Base-by-base conservation (phyloP, 2,113 vertebrate species). In the Cygnus atratus region DNA sequence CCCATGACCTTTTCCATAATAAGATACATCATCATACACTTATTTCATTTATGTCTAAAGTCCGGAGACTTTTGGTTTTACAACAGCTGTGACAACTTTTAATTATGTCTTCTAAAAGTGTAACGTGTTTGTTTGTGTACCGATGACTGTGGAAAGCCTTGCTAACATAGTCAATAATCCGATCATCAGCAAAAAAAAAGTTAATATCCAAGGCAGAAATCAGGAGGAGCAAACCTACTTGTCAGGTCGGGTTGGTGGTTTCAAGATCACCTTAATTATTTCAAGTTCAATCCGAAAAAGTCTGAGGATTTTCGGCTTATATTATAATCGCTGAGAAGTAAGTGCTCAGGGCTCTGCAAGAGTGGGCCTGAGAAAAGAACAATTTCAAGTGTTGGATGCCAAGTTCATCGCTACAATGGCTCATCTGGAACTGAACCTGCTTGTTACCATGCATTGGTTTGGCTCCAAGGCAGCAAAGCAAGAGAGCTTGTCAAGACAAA, bases 401-500 rank as follows among this genome's bases (percentile, higher is more conserved):
- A 96, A 92, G 81, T 87, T 44, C 37, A 26, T 46, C 0, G 0
- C 59, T 88, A 44, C 61, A 84, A n/a, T 87, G 79, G 81, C 62
- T 96, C 88, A 58, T 90, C 52, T 79, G 62, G 70, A 84, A 75
- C 43, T 92, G 88, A 92, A 94, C 72, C 33, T 84, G 17, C 80
- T 95, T 87, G 12, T 78, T 50, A 67, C 44, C 50, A 89, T 74
- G 72, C 33, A 33, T 59, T 33, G 29, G n/a, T 93, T 82, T 87
- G 66, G 37, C 62, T 96, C 66, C 88, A 76, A 73, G 81, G 88
- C 25, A 62, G 41, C 57, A 82, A 90, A 96, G 84, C 48, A 48
- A 78, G 57, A 75, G 44, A 85, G 41, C 91, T 84, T 94, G 91
- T 94, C 55, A 84, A 89, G 91, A 78, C 95, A 96, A 81, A 93